A percentile compares a stretch with the other conserved stretches of the same genome.
phyloP scores from a whole-genome alignment of 1,140 invertebrate genomes.

The Euwallacea fornicatus region DNA sequence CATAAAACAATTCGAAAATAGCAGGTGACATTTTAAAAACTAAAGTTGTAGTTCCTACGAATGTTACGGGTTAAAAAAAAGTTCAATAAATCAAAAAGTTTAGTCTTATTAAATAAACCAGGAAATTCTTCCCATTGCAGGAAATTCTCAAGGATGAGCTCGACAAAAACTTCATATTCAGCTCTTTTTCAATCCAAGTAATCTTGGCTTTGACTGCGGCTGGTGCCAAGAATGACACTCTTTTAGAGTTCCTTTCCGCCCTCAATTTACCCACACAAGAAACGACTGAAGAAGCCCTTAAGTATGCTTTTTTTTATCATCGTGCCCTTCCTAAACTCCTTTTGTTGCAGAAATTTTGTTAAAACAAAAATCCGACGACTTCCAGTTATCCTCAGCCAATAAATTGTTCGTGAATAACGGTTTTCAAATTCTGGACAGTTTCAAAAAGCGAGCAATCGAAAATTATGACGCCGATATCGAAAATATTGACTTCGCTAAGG shows the following conservation, averaged over 20 bases:
- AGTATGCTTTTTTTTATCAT: slow-evolving; percentile 8
- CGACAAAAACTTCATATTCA: slow-evolving; percentile 29
- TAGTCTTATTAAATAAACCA: no score
- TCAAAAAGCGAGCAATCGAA: slow-evolving; percentile 48
- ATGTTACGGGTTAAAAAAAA: no score
- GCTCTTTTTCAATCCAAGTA: slow-evolving; percentile 36
- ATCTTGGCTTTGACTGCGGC: slow-evolving; percentile 34
- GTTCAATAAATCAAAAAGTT: no score
- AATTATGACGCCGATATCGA: slow-evolving; percentile 59
- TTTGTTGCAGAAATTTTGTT: slow-evolving; percentile 46
- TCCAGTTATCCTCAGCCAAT: slow-evolving; percentile 34
- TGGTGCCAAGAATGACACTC: slow-evolving; percentile 34
- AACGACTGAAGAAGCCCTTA: slow-evolving; percentile 20
- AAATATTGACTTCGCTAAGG: slow-evolving; percentile 59
- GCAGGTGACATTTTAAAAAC: no score
- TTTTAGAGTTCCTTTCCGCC: slow-evolving; percentile 18
- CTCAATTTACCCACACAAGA: slow-evolving; percentile 26
- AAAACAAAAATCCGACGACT: slow-evolving; percentile 6
- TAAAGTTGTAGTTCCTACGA: no score
- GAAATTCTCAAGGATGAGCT: slow-evolving; percentile 15
- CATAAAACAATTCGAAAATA: no score
- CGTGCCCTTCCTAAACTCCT: background rate
- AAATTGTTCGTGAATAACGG: slow-evolving; percentile 32
- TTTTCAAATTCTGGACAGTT: slow-evolving; percentile 26
- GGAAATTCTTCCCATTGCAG: slow-evolving; percentile 18